Percentiles rank a stretch among this genome's conserved stretches.
phyloP scores from a whole-genome alignment of 2,797 vertebrate species.

The Enteromius fasciolatus region DNA sequence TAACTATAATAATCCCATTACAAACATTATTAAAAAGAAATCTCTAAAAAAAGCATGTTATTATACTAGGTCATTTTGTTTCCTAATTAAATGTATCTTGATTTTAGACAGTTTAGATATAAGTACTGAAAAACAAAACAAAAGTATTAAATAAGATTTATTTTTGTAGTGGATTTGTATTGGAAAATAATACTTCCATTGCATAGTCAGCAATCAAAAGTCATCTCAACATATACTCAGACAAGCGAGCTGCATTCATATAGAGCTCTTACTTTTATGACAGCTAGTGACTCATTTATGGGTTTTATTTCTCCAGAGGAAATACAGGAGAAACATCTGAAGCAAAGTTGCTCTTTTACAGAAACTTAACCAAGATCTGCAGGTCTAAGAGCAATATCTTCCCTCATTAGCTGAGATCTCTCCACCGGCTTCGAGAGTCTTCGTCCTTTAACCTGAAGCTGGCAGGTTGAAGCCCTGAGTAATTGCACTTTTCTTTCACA shows the following conservation, averaged over 20 bases:
- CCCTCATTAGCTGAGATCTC: constrained; percentile 3
- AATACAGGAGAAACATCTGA: neutral
- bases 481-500: constrained; percentile 53
- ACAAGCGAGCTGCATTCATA: neutral
- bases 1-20: neutral
- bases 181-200: neutral
- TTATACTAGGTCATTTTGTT: neutral
- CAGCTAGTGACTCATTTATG: neutral
- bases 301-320: neutral
- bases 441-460: constrained; percentile 35
- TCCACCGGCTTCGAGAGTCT: neutral
- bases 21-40: neutral
- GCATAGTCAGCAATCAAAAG: neutral
- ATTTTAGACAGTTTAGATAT: neutral
- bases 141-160: neutral
- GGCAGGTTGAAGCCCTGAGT: constrained; percentile 43
- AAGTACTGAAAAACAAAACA: neutral
- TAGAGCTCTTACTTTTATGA: neutral
- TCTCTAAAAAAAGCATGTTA: neutral
- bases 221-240: neutral
- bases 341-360: neutral
- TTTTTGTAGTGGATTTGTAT: neutral
- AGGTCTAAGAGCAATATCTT: neutral
- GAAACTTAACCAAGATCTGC: neutral
- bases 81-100: neutral